Evolutionary conservation across 2,797 vertebrate genomes (phyloP), one percentile per base, ranked within the genome.

Genomic region (Pipistrellus pygmaeus): DNA sequence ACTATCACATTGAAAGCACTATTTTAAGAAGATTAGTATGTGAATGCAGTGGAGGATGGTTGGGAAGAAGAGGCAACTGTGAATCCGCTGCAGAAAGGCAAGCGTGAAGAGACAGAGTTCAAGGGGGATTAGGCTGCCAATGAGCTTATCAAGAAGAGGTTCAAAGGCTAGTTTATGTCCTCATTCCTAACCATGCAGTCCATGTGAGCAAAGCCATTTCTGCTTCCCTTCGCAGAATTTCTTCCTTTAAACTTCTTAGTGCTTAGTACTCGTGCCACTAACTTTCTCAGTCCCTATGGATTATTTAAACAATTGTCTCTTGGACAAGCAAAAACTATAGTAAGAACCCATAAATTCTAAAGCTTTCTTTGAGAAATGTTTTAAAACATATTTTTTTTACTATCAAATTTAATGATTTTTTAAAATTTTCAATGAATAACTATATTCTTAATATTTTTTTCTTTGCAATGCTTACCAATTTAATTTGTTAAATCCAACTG

Each of bases 351-450:
- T 83, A 81, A 46, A 95, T 77, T 72, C 46, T 25, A 91, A 90
- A 77, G 51, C 15, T 66, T 90, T 90, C 55, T 81, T 84, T 46
- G 35, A 87, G 3, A 92, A 90, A 92, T 82, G n/a, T n/a, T 90
- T 32, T 73, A 0, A 62, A 30, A 62, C 80, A n/a, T 12, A 17
- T 46, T 84, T 85, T 84, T 85, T 92, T 85, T 77, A 41, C 35
- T 93, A 85, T 91, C 66, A 91, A 83, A 17, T 83, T 95, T 76
- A 91, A 94, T 93, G 41, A 82, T 85, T 66, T 96, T 76, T 51
- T 85, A 81, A 84, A 90, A 20, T 84, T 85, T 75, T 90, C 1
- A 0, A 71, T 57, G 30, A 92, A 86, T 68, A 96, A 77, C n/a
- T 93, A 1, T 66, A 87, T 82, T 87, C 78, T 71, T 90, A 85